Conservation (phyloP, 1,140 invertebrate species). For the Chionoecetes opilio region DNA sequence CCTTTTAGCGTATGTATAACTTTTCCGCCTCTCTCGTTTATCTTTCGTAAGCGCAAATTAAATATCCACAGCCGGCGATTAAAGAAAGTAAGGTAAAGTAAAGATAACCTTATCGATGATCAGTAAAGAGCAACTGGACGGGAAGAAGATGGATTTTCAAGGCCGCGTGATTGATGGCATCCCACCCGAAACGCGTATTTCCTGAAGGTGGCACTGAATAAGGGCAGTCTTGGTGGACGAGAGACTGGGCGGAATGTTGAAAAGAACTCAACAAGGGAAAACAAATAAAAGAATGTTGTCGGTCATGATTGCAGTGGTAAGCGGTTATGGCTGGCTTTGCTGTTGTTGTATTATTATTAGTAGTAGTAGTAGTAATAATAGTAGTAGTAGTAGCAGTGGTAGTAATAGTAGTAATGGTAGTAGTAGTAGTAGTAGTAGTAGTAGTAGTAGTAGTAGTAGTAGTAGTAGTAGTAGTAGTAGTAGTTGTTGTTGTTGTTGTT, state of each 20-base stretch:
- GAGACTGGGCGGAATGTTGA: not conserved
- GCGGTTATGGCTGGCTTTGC: too few relatives aligned
- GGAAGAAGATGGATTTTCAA: not conserved
- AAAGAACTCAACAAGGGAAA: too few relatives aligned
- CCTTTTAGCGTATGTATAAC: not conserved
- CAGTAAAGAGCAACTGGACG: not conserved
- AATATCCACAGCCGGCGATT: not conserved
- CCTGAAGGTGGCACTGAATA: not conserved
- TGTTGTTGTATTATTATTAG: too few relatives aligned
- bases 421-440: too few relatives aligned
- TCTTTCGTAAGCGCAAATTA: not conserved
- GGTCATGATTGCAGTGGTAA: too few relatives aligned
- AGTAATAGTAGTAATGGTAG: too few relatives aligned
- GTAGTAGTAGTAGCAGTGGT: too few relatives aligned
- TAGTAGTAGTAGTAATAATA: too few relatives aligned
- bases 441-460: too few relatives aligned
- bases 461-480: too few relatives aligned
- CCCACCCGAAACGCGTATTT: not conserved
- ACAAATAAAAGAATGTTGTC: too few relatives aligned
- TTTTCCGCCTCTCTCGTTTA: not conserved
- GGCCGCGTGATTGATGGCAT: not conserved
- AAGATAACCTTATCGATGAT: not conserved
- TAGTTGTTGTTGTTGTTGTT: too few relatives aligned
- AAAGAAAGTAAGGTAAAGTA: not conserved
- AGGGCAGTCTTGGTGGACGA: not conserved